Conservation (phyloP, 2,888 invertebrate genomes). For the Ernsta delagoae region DNA sequence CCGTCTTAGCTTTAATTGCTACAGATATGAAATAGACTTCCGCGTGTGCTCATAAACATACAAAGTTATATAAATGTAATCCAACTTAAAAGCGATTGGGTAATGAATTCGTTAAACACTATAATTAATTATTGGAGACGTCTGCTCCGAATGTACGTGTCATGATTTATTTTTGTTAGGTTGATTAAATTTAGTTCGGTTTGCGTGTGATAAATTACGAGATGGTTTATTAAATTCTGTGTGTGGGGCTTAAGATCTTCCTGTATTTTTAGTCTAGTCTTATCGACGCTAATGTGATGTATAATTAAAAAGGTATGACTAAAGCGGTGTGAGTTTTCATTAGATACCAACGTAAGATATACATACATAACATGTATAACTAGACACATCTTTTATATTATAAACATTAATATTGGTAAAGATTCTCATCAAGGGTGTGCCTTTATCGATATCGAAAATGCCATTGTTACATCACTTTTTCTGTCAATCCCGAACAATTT, state of each 20-base stretch:
- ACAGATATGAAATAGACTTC: constrained; percentile 34
- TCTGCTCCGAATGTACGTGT: constrained; percentile 18
- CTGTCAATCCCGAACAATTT: constrained; percentile 63
- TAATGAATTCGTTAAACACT: constrained; percentile 28
- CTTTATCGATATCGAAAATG: constrained; percentile 9
- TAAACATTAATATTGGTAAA: not conserved
- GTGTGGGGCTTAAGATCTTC: constrained; percentile 15
- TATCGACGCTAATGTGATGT: constrained; percentile 16
- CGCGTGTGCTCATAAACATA: constrained; percentile 33
- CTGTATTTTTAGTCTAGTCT: constrained; percentile 16
- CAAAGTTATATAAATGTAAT: constrained; percentile 9
- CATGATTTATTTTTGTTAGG: constrained; percentile 24
- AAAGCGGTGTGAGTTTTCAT: too few relatives aligned
- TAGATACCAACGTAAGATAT: too few relatives aligned
- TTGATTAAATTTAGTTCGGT: constrained; percentile 15
- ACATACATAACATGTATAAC: too few relatives aligned
- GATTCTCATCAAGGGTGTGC: too few relatives aligned
- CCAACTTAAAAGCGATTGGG: constrained; percentile 21
- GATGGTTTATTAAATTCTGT: constrained; percentile 30
- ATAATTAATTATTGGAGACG: constrained; percentile 27
- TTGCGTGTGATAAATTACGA: constrained; percentile 25
- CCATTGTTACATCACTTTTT: constrained; percentile 31
- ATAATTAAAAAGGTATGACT: not conserved
- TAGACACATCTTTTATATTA: too few relatives aligned
- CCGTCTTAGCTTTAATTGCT: constrained; percentile 42